Percentiles rank a stretch among this genome's conserved stretches.
These are phyloP conservation scores for Lytechinus variegatus DNA, from an alignment of 35 echinoderm and acorn worm species.

Conservation along the genomic window DNA sequence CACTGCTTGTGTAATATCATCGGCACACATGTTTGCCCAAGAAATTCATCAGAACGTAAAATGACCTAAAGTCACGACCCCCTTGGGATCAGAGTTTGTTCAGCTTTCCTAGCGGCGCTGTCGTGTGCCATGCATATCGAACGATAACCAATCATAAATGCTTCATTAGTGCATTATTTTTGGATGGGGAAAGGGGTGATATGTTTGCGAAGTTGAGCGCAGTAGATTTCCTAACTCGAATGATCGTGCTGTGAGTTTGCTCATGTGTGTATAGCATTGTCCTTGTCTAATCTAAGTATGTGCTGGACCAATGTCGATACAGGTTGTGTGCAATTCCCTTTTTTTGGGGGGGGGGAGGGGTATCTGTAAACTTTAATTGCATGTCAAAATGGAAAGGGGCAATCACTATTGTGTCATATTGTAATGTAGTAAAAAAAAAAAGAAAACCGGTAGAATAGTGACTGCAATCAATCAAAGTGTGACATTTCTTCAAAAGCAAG, in stretches of 20 bases:
- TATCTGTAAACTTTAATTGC: too few relatives aligned
- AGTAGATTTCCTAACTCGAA: background rate
- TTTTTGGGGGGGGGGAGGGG: too few relatives aligned
- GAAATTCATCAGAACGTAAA: background rate
- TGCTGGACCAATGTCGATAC: too few relatives aligned
- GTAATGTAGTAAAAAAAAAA: too few relatives aligned
- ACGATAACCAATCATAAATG: conserved; percentile 13
- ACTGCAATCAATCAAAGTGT: too few relatives aligned
- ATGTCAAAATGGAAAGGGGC: too few relatives aligned
- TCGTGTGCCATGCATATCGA: background rate
- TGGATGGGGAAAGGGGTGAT: background rate
- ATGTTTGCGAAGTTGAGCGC: background rate
- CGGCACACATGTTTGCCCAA: background rate
- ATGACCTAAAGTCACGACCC: background rate
- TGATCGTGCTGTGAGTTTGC: background rate
- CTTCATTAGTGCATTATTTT: background rate
- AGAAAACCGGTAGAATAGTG: too few relatives aligned
- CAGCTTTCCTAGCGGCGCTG: background rate
- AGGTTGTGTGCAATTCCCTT: too few relatives aligned
- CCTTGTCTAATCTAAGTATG: too few relatives aligned
- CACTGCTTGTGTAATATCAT: background rate
- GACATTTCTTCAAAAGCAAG: too few relatives aligned
- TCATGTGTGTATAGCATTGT: background rate
- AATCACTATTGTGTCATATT: too few relatives aligned
- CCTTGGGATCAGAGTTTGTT: background rate